Conservation (phyloP, 2,113 vertebrate species). For the Plecotus auritus region DNA sequence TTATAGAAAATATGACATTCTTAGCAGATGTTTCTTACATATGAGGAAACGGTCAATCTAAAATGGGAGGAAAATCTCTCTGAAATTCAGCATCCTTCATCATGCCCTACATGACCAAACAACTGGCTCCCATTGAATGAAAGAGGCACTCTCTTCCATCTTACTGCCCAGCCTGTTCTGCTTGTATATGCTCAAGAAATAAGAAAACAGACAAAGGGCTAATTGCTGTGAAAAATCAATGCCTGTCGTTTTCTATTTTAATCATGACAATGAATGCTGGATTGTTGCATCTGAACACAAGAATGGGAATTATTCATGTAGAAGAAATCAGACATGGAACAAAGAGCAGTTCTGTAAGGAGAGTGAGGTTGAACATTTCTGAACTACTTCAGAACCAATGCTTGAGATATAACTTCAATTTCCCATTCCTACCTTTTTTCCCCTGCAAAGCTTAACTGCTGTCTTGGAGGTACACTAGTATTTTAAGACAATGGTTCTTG, state of each 20-base stretch:
- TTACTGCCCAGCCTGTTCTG: neutral
- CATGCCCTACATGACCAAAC: neutral
- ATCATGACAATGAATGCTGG: slow-evolving; percentile 64
- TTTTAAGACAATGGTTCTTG: neutral
- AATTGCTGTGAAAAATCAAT: slow-evolving; percentile 56
- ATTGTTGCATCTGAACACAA: slow-evolving; percentile 58
- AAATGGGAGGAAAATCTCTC: neutral
- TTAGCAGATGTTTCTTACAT: neutral
- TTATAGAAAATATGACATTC: neutral
- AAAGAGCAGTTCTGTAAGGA: slow-evolving; percentile 51
- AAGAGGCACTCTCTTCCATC: neutral
- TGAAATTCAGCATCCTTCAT: neutral
- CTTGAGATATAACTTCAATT: neutral
- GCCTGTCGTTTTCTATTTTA: slow-evolving; percentile 59
- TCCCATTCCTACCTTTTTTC: neutral
- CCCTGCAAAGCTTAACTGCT: neutral
- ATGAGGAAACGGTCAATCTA: neutral
- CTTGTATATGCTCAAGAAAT: slow-evolving; percentile 29
- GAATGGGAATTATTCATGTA: slow-evolving; percentile 61
- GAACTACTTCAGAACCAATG: neutral
- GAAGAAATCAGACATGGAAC: slow-evolving; percentile 45
- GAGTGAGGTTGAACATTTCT: neutral
- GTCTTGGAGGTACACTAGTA: neutral
- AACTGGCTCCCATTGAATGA: neutral
- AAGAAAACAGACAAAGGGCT: slow-evolving; percentile 33